Base-by-base conservation (phyloP, 23 tunicate genomes). In the Trididemnum nubilum region DNA sequence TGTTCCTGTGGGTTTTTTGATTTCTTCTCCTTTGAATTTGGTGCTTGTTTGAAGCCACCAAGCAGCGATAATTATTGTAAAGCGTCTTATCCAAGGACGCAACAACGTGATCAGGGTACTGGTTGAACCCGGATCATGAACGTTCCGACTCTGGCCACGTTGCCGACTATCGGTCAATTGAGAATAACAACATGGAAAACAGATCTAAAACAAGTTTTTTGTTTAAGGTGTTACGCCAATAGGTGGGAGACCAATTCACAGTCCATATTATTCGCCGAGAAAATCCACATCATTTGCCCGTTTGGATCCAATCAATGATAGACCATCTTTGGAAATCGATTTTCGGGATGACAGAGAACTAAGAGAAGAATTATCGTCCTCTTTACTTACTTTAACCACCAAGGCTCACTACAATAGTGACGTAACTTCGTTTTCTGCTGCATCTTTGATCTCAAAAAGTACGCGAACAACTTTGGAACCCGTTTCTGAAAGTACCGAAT, bases 181-280 rank as follows among this genome's bases (percentile, higher is more conserved):
- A n/a, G n/a, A n/a, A n/a, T n/a, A n/a, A n/a, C n/a, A n/a, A n/a
- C n/a, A n/a, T n/a, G n/a, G n/a, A n/a, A n/a, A n/a, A n/a, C n/a
- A n/a, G n/a, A n/a, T n/a, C n/a, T n/a, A n/a, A n/a, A n/a, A n/a
- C n/a, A n/a, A n/a, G n/a, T n/a, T n/a, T 44, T 7, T 7, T 44
- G 54, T 80, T 80, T 63, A 3, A 80, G 83, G 73, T 25, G 54
- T 80, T 35, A 80, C 83, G 4, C 73, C 73, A 19, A 64, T 32
- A 15, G 83, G 73, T 63, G 83, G 83, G 3, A 29, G 83, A 63
- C 75, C 73, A 4, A 12, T 32, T 23, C 22, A 34, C 38, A 77
- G 40, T 54, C 81, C 36, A 21, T 77, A 27, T 37, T 57, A 77
- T 29, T 52, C 84, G 0, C 90, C 83, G 19, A 67, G 90, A 54